A percentile compares a stretch with the other conserved stretches of the same genome.
These are phyloP conservation scores for Oasisia sp. DNA, from an alignment of 2,888 invertebrate genomes.

Conservation along the genomic window DNA sequence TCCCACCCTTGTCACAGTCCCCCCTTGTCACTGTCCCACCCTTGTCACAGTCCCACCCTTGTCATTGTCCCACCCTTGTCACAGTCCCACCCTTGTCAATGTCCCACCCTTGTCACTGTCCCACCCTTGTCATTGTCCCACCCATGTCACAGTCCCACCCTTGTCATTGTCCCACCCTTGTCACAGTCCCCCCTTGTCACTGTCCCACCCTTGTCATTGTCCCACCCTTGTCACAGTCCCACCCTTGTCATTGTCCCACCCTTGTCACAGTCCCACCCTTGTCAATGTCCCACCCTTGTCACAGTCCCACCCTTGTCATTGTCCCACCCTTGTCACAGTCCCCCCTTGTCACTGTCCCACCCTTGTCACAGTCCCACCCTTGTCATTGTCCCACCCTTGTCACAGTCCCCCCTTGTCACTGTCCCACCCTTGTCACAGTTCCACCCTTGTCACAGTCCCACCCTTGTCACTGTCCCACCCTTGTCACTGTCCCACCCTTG, in stretches of 20 bases:
- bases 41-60: too few relatives aligned
- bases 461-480: not conserved
- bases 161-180: not conserved
- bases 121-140: not conserved
- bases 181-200: too few relatives aligned
- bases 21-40: conserved; percentile 48
- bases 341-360: not conserved
- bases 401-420: conserved; percentile 45
- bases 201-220: not conserved
- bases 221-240: not conserved
- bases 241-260: not conserved
- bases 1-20: conserved; percentile 27
- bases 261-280: not conserved
- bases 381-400: not conserved
- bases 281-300: not conserved
- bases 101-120: not conserved
- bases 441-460: too few relatives aligned
- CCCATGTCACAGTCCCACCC: not conserved
- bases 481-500: conserved; percentile 42
- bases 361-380: not conserved
- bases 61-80: not conserved
- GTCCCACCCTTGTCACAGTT: too few relatives aligned
- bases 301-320: not conserved
- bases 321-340: too few relatives aligned
- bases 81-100: not conserved